Base-by-base conservation (phyloP, 2,113 vertebrate species). In the Apistogramma diplotaenia region DNA sequence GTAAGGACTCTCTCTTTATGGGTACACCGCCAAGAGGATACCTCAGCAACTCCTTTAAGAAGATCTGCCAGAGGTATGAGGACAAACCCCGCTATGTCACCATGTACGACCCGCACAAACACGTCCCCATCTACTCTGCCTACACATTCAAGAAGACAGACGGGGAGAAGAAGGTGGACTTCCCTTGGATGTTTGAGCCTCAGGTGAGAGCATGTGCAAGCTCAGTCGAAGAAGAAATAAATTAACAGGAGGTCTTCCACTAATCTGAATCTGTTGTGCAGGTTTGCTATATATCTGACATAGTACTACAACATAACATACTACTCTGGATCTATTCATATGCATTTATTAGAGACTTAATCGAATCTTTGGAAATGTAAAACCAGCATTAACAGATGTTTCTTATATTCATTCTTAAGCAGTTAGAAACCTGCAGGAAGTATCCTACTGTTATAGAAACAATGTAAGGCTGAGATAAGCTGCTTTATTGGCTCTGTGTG, bases 171-270 rank as follows among this genome's bases (percentile, higher is more conserved):
- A 87, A 85, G 73, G 94, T 93, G 55, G 93, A 94, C 85, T 92
- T 93, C 57, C 94, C 93, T 3, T 95, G 94, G 94, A 94, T 95
- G 94, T 94, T 93, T 87, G 94, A 95, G 76, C 93, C 93, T n/a
- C 94, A 94, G 91, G 94, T 94, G 57, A 85, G 89, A 74, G 21
- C 4, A 11, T 18, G 13, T n/a, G 74, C 2, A 0, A 49, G 8
- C 46, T 76, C 12, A 37, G 59, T 54, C 0, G 0, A 35, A 0
- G 57, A 56, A 6, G 19, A 67, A 55, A n/a, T 43, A 70, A 70
- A 29, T n/a, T n/a, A 7, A 67, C 23, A 57, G 53, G 3, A 40
- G n/a, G 16, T 21, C 19, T 9, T 8, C 11, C 31, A 56, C 61
- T 7, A 37, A 9, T 61, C 21, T 7, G 7, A 81, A 51, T 12